These are phyloP conservation scores for Chamaetylas fuelleborni DNA, from an alignment of 2,113 vertebrate genomes.

Conservation along the genomic window DNA sequence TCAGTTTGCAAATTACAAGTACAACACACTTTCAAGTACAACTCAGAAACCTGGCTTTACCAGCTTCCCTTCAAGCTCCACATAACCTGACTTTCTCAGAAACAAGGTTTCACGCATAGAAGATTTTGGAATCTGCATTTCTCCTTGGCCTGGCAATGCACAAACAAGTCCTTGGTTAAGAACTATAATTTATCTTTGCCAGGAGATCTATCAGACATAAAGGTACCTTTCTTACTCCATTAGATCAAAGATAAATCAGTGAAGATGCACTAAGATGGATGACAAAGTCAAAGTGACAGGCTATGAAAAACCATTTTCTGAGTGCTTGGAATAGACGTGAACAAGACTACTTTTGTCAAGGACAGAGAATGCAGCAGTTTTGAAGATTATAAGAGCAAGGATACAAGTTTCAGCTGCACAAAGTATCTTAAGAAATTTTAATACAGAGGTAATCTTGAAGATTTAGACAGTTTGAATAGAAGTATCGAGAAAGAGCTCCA, in stretches of 20 bases:
- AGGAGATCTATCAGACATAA: neutral
- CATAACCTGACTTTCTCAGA: neutral
- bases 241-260: constrained; percentile 21
- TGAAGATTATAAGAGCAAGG: constrained; percentile 29
- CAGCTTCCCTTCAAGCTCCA: neutral
- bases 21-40: neutral
- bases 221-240: constrained; percentile 24
- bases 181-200: neutral
- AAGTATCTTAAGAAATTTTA: constrained; percentile 40
- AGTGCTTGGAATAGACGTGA: constrained; percentile 39
- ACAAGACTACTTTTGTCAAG: constrained; percentile 43
- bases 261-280: neutral
- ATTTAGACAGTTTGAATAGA: constrained; percentile 42
- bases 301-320: constrained; percentile 42
- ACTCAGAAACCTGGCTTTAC: neutral
- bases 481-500: constrained; percentile 22
- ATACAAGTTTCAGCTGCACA: neutral
- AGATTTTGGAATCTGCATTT: neutral
- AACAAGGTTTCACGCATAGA: neutral
- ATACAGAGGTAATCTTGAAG: constrained; percentile 34
- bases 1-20: neutral
- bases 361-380: neutral
- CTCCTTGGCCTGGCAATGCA: neutral
- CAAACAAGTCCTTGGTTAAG: neutral
- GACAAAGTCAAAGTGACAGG: constrained; percentile 23